Conservation (phyloP, 2,888 invertebrate genomes). For the Sceliomorpha sp. region DNA sequence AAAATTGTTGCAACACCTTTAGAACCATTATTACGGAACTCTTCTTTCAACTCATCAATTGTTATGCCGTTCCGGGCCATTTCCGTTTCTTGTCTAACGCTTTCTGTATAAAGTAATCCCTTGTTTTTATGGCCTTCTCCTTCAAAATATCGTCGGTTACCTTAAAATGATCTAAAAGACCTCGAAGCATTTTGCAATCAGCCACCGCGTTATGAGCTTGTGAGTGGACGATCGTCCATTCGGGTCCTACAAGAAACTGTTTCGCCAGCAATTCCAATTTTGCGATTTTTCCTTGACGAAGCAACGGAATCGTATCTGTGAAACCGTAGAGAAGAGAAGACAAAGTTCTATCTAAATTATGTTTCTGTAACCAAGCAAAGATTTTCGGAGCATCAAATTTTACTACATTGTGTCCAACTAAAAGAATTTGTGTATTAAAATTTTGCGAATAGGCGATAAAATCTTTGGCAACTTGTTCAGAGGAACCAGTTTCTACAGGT, state of each 20-base stretch:
- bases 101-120: background rate
- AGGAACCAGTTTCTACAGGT: background rate
- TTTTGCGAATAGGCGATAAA: constrained; percentile 10
- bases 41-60: constrained; percentile 11
- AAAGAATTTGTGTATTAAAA: background rate
- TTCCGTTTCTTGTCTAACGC: background rate
- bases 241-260: background rate
- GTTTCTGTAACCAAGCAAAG: background rate
- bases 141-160: background rate
- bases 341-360: constrained; percentile 2
- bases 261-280: constrained; percentile 1
- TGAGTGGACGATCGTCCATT: background rate
- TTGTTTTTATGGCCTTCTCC: background rate
- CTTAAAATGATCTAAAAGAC: constrained; percentile 7
- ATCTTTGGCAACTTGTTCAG: background rate
- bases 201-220: background rate
- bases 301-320: constrained; percentile 1
- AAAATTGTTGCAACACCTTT: constrained; percentile 20
- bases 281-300: constrained; percentile 7
- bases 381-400: constrained; percentile 7
- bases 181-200: background rate
- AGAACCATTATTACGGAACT: constrained; percentile 11
- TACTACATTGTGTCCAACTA: constrained; percentile 8
- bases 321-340: background rate
- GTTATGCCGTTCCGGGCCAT: constrained; percentile 24